These are phyloP conservation scores for Zaprionus kolodkinae DNA, from an alignment of 1,140 invertebrate genomes.

Conservation along the genomic window DNA sequence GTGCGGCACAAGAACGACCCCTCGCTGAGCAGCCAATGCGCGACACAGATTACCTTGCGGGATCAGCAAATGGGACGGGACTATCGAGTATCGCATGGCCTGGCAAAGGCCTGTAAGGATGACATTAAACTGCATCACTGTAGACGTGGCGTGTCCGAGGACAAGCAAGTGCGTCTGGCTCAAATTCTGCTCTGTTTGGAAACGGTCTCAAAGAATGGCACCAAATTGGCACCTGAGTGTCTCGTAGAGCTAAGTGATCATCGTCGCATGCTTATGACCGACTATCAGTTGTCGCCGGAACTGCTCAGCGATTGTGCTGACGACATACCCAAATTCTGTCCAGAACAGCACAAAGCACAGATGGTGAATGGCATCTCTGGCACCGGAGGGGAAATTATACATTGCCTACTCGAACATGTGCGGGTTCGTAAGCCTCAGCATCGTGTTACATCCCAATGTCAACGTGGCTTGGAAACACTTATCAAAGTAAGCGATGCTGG, in stretches of 20 bases:
- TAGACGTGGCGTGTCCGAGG: slow-evolving; percentile 90
- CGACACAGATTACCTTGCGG: slow-evolving; percentile 92
- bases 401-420: slow-evolving; percentile 97
- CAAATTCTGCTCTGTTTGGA: slow-evolving; percentile 97
- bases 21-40: slow-evolving; percentile 89
- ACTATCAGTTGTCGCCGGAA: slow-evolving; percentile 90
- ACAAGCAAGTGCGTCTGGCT: slow-evolving; percentile 93
- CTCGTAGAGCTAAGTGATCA: slow-evolving; percentile 95
- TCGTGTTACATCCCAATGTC: slow-evolving; percentile 88
- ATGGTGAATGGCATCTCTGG: slow-evolving; percentile 85
- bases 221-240: slow-evolving; percentile 90
- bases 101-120: slow-evolving; percentile 94
- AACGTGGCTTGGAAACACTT: slow-evolving; percentile 90
- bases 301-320: slow-evolving; percentile 94
- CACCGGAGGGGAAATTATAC: slow-evolving; percentile 92
- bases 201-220: slow-evolving; percentile 91
- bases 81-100: slow-evolving; percentile 94
- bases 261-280: slow-evolving; percentile 95
- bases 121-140: slow-evolving; percentile 94
- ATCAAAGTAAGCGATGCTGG: slow-evolving; percentile 93
- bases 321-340: slow-evolving; percentile 92
- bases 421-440: slow-evolving; percentile 87
- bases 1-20: slow-evolving; percentile 92
- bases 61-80: slow-evolving; percentile 96
- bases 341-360: slow-evolving; percentile 87